phyloP scores from a whole-genome alignment of 2,113 vertebrate species.

The Gallinago jamesoni region DNA sequence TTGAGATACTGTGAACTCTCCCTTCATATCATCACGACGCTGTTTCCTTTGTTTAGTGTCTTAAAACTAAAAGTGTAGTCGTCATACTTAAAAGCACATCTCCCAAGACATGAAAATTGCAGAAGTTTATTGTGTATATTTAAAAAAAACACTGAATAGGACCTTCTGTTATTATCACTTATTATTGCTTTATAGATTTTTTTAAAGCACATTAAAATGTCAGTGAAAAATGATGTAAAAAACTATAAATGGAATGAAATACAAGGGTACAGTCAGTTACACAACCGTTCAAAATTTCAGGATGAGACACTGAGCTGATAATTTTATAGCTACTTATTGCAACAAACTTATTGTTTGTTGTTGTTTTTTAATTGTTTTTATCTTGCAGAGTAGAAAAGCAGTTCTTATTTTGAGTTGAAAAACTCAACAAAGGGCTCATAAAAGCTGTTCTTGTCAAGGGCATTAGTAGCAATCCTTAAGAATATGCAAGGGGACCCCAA shows the following conservation, averaged over 20 bases:
- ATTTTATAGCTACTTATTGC: background rate
- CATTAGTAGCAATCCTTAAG: background rate
- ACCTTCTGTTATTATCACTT: background rate
- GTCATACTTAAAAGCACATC: background rate
- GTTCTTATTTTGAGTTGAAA: background rate
- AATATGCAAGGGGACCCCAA: background rate
- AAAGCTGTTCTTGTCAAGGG: background rate
- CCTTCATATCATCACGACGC: background rate
- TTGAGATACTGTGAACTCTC: background rate
- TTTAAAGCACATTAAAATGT: background rate
- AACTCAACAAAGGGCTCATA: background rate
- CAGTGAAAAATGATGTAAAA: background rate
- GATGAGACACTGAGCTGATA: background rate
- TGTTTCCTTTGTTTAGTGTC: background rate
- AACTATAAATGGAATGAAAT: background rate
- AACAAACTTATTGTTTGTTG: background rate
- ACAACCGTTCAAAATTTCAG: background rate
- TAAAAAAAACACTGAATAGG: background rate
- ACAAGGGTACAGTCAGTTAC: background rate
- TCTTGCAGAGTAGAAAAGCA: background rate
- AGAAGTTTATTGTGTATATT: background rate
- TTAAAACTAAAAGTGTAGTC: background rate
- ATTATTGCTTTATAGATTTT: background rate
- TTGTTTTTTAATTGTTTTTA: background rate
- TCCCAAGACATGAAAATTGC: background rate